Base-by-base conservation (phyloP, 2,113 vertebrate genomes). In the Bos javanicus region DNA sequence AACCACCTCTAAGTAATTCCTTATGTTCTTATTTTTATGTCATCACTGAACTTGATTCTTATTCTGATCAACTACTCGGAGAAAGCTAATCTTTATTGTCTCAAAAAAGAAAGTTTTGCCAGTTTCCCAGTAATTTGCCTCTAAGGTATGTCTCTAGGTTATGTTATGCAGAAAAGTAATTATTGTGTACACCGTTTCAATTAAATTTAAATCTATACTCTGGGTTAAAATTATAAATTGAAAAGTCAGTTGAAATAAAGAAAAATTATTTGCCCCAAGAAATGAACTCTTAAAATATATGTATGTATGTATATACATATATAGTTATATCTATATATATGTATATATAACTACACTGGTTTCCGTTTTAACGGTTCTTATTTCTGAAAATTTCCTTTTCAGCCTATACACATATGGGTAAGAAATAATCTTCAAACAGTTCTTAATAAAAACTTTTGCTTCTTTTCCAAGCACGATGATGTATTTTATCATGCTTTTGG, bases 81-180 rank as follows among this genome's bases (percentile, higher is more conserved):
- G 33, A 94, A 87, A 91, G 93, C 39, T 94, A 93, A 95, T 94
- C 56, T 95, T 59, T 90, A 64, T 7, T 91, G 26, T 84, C 78
- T 86, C 83, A 36, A 10, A 86, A 95, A 83, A 86, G 25, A 89
- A 93, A 91, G 71, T 7, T 36, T 91, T 89, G 52, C 52, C 46
- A 23, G 93, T 95, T 92, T 97, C 62, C 62, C 30, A 25, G 39
- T 83, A 96, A 89, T 92, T 95, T 91, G 16, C 30, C 57, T 95
- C 52, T 50, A 60, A 84, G 39, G 23, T 87, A 87, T 91, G 91
- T 97, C 46, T 80, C 83, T 71, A 56, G 78, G 48, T 71, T 84
- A 21, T 76, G 12, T 28, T 86, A 76, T 54, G 15, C 83, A 97
- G 46, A 94, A 95, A 97, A 95, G 57, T 92, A 96, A 98, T 92